Conservation (phyloP, 2,113 vertebrate genomes). For the Danionella cerebrum region DNA sequence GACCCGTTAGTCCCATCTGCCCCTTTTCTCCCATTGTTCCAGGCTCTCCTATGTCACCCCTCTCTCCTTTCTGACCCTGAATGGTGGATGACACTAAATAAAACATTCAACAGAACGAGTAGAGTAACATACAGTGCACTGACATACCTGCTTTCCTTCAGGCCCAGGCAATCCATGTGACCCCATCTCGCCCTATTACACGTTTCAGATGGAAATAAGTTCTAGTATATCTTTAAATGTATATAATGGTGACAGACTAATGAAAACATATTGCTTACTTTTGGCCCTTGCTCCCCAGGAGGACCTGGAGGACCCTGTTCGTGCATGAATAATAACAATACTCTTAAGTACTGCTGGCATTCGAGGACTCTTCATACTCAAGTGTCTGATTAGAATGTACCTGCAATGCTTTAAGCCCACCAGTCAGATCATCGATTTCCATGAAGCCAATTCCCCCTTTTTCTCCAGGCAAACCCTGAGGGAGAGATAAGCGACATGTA, state of each 20-base stretch:
- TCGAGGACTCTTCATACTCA: no score
- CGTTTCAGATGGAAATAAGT: not conserved
- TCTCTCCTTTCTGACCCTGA: slow-evolving; percentile 77
- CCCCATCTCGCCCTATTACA: slow-evolving; percentile 79
- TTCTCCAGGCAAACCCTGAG: slow-evolving; percentile 66
- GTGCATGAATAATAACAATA: not conserved
- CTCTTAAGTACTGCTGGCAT: not conserved
- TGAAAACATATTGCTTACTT: slow-evolving; percentile 59
- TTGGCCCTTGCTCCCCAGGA: slow-evolving; percentile 73
- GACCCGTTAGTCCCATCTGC: slow-evolving; percentile 74
- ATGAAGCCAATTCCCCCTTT: slow-evolving; percentile 67
- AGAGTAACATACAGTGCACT: not conserved
- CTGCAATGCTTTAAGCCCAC: slow-evolving; percentile 67
- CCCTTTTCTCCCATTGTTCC: slow-evolving; percentile 77
- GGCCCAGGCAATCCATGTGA: slow-evolving; percentile 77
- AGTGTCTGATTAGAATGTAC: slow-evolving; percentile 40
- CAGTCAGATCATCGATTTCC: slow-evolving; percentile 61
- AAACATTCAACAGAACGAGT: not conserved
- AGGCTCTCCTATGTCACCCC: slow-evolving; percentile 70
- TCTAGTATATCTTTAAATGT: not conserved
- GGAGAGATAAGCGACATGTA: not conserved
- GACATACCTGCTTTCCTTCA: slow-evolving; percentile 78
- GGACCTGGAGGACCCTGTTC: slow-evolving; percentile 63
- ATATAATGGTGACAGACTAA: not conserved
- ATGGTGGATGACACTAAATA: slow-evolving; percentile 16